A percentile compares a stretch with the other conserved stretches of the same genome.
Evolutionary conservation across 2,113 vertebrate genomes (phyloP).

Genomic region (Proteles cristata): DNA sequence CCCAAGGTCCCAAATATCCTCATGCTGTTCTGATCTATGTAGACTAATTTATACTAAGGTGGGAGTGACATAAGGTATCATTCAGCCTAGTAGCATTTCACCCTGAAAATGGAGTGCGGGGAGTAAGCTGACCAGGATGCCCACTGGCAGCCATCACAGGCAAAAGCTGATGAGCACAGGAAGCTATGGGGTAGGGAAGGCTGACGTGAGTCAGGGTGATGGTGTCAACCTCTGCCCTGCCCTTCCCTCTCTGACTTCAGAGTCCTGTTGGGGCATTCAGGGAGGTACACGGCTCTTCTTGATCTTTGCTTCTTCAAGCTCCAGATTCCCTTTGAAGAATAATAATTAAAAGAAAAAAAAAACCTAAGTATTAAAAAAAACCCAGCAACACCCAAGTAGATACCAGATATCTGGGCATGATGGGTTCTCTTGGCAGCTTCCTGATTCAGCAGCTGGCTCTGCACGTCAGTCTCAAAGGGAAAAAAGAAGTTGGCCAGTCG

Average conservation of each 20-base stretch:
- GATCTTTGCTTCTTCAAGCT: neutral
- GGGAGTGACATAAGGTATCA: neutral
- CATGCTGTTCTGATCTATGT: neutral
- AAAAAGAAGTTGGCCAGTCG: conserved; percentile 22
- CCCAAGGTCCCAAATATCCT: neutral
- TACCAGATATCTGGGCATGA: neutral
- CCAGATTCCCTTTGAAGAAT: neutral
- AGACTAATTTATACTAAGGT: neutral
- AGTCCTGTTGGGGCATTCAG: neutral
- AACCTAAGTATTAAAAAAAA: neutral
- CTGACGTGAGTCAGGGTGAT: neutral
- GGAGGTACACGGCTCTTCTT: neutral
- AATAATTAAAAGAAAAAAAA: conserved; percentile 47
- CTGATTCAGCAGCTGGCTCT: conserved; percentile 75
- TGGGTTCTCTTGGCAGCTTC: conserved; percentile 70
- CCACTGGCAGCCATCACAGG: too few relatives aligned
- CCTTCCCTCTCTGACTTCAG: neutral
- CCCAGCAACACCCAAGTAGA: neutral
- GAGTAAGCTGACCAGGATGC: neutral
- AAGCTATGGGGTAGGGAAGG: neutral
- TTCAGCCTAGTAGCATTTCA: neutral
- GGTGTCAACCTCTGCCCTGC: too few relatives aligned
- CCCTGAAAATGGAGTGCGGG: neutral
- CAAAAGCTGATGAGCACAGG: neutral
- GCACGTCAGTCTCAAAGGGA: neutral